Percentiles rank a stretch among this genome's conserved stretches.
Evolutionary conservation across 1,140 invertebrate genomes (phyloP).

Genomic region (Antheraea mylitta): DNA sequence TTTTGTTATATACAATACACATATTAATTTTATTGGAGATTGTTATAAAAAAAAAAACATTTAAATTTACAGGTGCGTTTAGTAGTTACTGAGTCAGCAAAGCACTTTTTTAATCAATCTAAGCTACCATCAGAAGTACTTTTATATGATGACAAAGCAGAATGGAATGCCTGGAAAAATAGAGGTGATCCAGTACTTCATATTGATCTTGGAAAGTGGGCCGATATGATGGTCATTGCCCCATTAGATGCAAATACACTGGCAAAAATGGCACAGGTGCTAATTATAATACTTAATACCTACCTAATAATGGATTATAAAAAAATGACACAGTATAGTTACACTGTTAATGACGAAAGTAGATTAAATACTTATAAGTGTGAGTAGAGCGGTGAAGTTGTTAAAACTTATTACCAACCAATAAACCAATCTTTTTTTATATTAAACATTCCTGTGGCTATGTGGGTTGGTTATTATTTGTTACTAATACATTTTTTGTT

Average conservation of each 20-base stretch:
- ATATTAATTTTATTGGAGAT: too few relatives aligned
- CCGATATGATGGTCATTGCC: conserved; percentile 95
- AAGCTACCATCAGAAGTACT: conserved; percentile 81
- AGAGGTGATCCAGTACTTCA: conserved; percentile 97
- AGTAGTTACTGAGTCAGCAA: conserved; percentile 87
- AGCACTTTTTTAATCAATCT: conserved; percentile 89
- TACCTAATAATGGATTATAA: too few relatives aligned
- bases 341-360: too few relatives aligned
- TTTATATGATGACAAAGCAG: conserved; percentile 90
- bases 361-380: too few relatives aligned
- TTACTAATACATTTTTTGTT: too few relatives aligned
- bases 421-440: too few relatives aligned
- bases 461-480: too few relatives aligned
- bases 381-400: too few relatives aligned
- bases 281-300: background rate
- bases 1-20: background rate
- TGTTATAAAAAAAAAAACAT: background rate
- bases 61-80: conserved; percentile 83
- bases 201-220: conserved; percentile 98
- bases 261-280: conserved; percentile 92
- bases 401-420: too few relatives aligned
- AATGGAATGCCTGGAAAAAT: conserved; percentile 95
- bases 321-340: too few relatives aligned
- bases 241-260: conserved; percentile 98
- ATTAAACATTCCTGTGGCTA: too few relatives aligned